phyloP scores from a whole-genome alignment of 2,113 vertebrate genomes.

The Nanorana parkeri region DNA sequence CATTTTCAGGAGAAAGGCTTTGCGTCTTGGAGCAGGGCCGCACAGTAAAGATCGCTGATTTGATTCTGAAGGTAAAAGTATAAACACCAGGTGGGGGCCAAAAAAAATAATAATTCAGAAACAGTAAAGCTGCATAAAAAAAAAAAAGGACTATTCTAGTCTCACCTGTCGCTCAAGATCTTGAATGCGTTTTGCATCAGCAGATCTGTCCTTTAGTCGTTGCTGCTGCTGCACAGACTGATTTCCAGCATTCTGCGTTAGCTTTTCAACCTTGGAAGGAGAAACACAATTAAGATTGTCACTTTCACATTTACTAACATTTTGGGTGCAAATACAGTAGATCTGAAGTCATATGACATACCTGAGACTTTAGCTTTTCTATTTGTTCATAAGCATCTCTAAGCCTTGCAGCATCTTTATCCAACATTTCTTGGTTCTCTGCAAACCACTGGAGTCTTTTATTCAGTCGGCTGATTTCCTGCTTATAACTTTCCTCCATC shows the following conservation, averaged over 20 bases:
- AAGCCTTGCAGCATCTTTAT: slow-evolving; percentile 83
- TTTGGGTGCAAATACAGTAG: neutral
- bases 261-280: slow-evolving; percentile 80
- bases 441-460: slow-evolving; percentile 89
- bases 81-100: too few relatives aligned
- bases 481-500: slow-evolving; percentile 82
- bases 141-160: neutral
- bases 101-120: too few relatives aligned
- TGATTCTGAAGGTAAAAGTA: too few relatives aligned
- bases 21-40: too few relatives aligned
- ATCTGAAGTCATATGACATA: slow-evolving; percentile 58
- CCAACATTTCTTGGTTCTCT: slow-evolving; percentile 91
- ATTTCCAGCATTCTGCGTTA: slow-evolving; percentile 78
- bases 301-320: neutral
- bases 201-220: slow-evolving; percentile 75
- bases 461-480: slow-evolving; percentile 81
- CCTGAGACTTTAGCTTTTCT: slow-evolving; percentile 82
- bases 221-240: slow-evolving; percentile 76
- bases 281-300: neutral
- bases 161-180: slow-evolving; percentile 88
- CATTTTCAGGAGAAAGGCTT: too few relatives aligned
- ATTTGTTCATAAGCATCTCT: slow-evolving; percentile 84
- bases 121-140: too few relatives aligned
- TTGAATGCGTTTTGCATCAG: slow-evolving; percentile 84
- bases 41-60: too few relatives aligned